Evolutionary conservation across 2,113 vertebrate species (phyloP).

Genomic region (Lonchura striata): DNA sequence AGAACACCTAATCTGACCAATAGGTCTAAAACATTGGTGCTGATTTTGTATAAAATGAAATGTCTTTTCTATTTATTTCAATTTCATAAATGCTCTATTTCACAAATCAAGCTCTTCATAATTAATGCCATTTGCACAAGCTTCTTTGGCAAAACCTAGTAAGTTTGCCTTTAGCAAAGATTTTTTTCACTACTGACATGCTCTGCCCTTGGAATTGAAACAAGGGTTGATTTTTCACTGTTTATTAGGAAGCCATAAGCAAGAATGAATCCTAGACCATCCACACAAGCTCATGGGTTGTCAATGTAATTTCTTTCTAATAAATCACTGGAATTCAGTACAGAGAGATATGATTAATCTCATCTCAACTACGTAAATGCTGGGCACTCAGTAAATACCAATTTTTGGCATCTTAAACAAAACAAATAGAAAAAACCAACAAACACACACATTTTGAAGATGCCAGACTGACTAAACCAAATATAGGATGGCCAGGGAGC

Average conservation of each 20-base stretch:
- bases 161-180: background rate
- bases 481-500: background rate
- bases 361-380: background rate
- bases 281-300: background rate
- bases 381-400: background rate
- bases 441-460: background rate
- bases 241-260: background rate
- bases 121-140: background rate
- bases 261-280: background rate
- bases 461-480: background rate
- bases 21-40: background rate
- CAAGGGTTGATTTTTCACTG: background rate
- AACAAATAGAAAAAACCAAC: background rate
- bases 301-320: background rate
- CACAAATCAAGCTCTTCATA: background rate
- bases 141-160: background rate
- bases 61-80: background rate
- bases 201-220: background rate
- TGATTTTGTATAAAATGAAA: background rate
- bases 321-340: background rate
- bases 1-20: background rate
- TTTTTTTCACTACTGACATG: background rate
- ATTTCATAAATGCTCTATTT: background rate
- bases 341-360: background rate
- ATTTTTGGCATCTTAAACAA: background rate